phyloP scores from a whole-genome alignment of 2,888 invertebrate genomes.

The Cephus pulcher region DNA sequence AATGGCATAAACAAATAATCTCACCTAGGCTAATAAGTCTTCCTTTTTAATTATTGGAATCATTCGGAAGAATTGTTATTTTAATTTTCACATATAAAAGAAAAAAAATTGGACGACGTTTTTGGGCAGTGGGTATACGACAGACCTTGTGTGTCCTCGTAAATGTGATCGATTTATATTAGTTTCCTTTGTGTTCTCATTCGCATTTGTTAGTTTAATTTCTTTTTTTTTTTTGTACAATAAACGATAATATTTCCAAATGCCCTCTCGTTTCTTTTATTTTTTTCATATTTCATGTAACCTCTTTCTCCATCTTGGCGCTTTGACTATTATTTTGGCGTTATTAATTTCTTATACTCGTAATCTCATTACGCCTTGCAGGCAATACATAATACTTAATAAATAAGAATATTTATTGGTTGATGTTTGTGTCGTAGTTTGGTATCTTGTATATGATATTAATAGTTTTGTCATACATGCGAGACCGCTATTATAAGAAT shows the following conservation, averaged over 20 bases:
- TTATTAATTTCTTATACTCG: slow-evolving; percentile 10
- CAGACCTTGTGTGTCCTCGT: background rate
- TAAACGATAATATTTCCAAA: slow-evolving; percentile 49
- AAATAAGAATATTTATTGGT: background rate
- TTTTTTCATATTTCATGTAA: slow-evolving; percentile 41
- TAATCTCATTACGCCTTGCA: background rate
- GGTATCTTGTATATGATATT: background rate
- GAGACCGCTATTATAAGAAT: background rate
- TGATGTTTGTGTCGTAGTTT: background rate
- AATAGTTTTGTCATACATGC: background rate
- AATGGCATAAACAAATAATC: slow-evolving; percentile 13
- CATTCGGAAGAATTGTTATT: background rate
- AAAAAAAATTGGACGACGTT: background rate
- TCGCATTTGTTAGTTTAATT: slow-evolving; percentile 32
- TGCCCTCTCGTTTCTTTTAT: slow-evolving; percentile 40
- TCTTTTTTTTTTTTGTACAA: slow-evolving; percentile 46
- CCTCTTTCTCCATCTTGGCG: slow-evolving; percentile 48
- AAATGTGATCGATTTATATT: background rate
- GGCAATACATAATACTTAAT: background rate
- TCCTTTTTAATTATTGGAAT: slow-evolving; percentile 16
- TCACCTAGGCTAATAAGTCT: slow-evolving; percentile 16
- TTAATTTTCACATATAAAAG: background rate
- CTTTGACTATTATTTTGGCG: background rate
- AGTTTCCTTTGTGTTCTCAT: slow-evolving; percentile 29
- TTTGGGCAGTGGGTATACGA: background rate